These are phyloP conservation scores for Iselma pallidipennis DNA, from an alignment of 2,888 invertebrate species.

Conservation along the genomic window DNA sequence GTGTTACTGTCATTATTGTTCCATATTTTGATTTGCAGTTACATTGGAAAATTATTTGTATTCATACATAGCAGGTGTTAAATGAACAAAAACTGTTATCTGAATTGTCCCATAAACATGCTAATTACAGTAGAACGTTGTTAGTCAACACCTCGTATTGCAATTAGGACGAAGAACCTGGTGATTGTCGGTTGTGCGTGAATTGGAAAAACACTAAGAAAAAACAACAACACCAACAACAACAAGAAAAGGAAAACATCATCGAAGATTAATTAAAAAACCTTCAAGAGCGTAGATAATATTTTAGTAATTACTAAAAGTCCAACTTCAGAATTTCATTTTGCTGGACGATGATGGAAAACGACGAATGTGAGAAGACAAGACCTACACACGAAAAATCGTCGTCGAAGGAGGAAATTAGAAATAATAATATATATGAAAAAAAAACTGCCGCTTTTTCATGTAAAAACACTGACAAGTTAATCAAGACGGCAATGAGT, in stretches of 20 bases:
- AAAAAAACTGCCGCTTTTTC: slow-evolving; percentile 49
- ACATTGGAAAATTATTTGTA: neutral
- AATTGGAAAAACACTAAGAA: neutral
- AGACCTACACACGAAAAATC: neutral
- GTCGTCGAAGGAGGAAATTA: no score
- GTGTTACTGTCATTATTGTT: neutral
- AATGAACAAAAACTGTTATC: neutral
- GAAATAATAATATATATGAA: slow-evolving; percentile 15
- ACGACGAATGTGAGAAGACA: slow-evolving; percentile 26
- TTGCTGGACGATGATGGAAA: slow-evolving; percentile 16
- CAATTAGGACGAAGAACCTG: neutral
- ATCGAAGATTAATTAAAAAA: slow-evolving; percentile 35
- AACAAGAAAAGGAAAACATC: neutral
- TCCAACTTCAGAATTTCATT: slow-evolving; percentile 20
- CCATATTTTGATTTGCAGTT: neutral
- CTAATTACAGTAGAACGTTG: neutral
- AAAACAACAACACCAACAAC: no score
- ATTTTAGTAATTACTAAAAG: slow-evolving; percentile 41
- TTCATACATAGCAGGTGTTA: neutral
- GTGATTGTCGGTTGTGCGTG: no score
- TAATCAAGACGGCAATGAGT: slow-evolving; percentile 52
- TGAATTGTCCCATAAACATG: neutral
- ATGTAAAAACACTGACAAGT: slow-evolving; percentile 56
- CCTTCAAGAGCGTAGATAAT: slow-evolving; percentile 41
- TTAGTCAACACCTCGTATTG: neutral